These are phyloP conservation scores for Hycleus cichorii DNA, from an alignment of 1,140 invertebrate genomes.

Conservation along the genomic window DNA sequence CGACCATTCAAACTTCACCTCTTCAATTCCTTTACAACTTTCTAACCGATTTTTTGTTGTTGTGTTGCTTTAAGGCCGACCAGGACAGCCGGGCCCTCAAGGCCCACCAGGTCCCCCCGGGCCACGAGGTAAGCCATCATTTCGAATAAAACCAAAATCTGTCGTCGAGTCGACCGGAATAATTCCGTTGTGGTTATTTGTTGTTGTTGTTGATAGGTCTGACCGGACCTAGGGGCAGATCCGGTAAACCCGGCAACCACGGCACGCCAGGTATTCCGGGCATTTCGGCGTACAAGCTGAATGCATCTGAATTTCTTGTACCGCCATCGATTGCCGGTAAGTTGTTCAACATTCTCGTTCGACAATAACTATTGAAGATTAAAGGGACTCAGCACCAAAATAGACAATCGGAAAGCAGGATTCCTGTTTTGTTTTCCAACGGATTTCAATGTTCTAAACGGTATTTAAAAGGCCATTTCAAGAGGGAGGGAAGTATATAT, in stretches of 20 bases:
- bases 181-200: too few species aligned
- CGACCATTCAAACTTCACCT: neutral
- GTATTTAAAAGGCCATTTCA: too few species aligned
- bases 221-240: conserved; percentile 59
- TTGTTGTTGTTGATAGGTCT: conserved; percentile 44
- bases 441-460: too few species aligned
- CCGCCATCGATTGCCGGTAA: conserved; percentile 64
- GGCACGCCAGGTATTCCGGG: conserved; percentile 64
- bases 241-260: conserved; percentile 60
- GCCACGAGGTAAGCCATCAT: neutral
- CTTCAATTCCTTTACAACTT: too few species aligned
- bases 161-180: too few species aligned
- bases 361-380: too few species aligned
- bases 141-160: too few species aligned
- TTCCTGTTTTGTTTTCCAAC: too few species aligned
- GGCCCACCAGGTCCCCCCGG: conserved; percentile 48
- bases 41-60: too few species aligned
- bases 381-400: too few species aligned
- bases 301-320: conserved; percentile 58
- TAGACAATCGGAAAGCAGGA: too few species aligned
- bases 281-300: conserved; percentile 59
- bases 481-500: too few species aligned
- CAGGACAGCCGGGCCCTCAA: conserved; percentile 48
- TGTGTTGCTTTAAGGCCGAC: conserved; percentile 34
- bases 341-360: neutral